phyloP scores from a whole-genome alignment of 2,888 invertebrate genomes.

The Drosophila cyrtoloma region DNA sequence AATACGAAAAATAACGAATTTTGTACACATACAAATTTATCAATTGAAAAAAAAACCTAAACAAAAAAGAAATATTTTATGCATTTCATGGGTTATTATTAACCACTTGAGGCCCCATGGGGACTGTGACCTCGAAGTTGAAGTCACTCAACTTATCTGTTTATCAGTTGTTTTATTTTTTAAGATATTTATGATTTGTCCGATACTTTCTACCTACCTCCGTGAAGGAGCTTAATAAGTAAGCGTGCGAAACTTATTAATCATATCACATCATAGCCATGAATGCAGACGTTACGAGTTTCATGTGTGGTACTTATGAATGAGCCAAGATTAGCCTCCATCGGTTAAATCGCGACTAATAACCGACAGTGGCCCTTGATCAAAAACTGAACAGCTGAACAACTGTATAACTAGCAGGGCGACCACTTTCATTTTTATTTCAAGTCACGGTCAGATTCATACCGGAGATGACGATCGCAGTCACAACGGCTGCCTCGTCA shows the following conservation, averaged over 20 bases:
- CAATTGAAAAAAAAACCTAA: background rate
- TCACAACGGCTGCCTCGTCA: slow-evolving; percentile 44
- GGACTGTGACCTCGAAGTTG: slow-evolving; percentile 39
- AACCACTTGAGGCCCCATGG: slow-evolving; percentile 4
- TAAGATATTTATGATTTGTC: slow-evolving; percentile 29
- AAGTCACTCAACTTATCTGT: slow-evolving; percentile 61
- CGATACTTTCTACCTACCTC: slow-evolving; percentile 44
- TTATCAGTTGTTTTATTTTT: slow-evolving; percentile 45
- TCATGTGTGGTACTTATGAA: slow-evolving; percentile 71
- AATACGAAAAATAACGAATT: background rate
- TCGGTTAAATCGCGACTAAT: slow-evolving; percentile 75
- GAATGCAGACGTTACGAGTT: slow-evolving; percentile 41
- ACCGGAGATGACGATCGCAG: slow-evolving; percentile 35
- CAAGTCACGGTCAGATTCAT: slow-evolving; percentile 63
- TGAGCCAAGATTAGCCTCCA: slow-evolving; percentile 73
- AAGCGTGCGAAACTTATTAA: slow-evolving; percentile 80
- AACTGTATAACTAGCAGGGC: slow-evolving; percentile 25
- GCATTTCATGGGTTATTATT: slow-evolving; percentile 6
- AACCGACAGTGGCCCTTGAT: slow-evolving; percentile 68
- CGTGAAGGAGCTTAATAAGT: slow-evolving; percentile 60
- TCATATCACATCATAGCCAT: slow-evolving; percentile 59
- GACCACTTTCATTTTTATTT: slow-evolving; percentile 81
- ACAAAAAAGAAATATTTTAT: background rate
- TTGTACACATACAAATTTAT: background rate
- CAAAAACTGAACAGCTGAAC: slow-evolving; percentile 50